phyloP scores from a whole-genome alignment of 2,797 vertebrate species.

The Myotis planiceps region DNA sequence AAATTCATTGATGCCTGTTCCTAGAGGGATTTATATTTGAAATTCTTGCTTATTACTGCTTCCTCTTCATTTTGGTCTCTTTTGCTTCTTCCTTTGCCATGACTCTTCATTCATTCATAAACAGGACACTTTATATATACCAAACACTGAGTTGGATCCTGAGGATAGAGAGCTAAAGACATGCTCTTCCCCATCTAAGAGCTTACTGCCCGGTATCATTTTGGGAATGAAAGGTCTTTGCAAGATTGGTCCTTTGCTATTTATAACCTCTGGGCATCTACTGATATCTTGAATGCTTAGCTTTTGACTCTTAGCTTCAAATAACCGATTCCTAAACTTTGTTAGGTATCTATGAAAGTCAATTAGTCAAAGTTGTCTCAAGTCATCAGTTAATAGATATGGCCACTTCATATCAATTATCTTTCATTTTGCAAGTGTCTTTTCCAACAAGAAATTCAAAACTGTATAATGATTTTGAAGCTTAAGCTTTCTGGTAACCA shows the following conservation, averaged over 20 bases:
- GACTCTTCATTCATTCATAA: not conserved
- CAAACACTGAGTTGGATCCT: not conserved
- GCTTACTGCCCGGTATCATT: not conserved
- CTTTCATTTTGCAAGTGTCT: slow-evolving; percentile 17
- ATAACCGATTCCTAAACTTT: slow-evolving; percentile 47
- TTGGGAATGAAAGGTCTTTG: not conserved
- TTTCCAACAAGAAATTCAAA: slow-evolving; percentile 48
- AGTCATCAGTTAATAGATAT: not conserved
- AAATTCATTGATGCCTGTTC: not conserved
- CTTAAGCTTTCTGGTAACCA: not conserved
- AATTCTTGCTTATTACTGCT: not conserved
- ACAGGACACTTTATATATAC: not conserved
- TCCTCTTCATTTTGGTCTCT: not conserved
- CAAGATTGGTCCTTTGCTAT: not conserved
- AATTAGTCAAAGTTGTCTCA: not conserved
- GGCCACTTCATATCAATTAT: slow-evolving; percentile 13
- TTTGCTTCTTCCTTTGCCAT: not conserved
- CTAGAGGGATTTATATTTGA: not conserved
- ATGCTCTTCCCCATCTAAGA: not conserved
- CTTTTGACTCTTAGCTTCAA: slow-evolving; percentile 38
- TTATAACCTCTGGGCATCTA: not conserved
- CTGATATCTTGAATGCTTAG: slow-evolving; percentile 22
- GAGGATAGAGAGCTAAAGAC: not conserved
- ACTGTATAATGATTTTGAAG: not conserved
- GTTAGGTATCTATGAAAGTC: not conserved